Percentiles rank a stretch among this genome's conserved stretches.
Evolutionary conservation across 2,113 vertebrate genomes (phyloP).

Genomic region (Platichthys stellatus): DNA sequence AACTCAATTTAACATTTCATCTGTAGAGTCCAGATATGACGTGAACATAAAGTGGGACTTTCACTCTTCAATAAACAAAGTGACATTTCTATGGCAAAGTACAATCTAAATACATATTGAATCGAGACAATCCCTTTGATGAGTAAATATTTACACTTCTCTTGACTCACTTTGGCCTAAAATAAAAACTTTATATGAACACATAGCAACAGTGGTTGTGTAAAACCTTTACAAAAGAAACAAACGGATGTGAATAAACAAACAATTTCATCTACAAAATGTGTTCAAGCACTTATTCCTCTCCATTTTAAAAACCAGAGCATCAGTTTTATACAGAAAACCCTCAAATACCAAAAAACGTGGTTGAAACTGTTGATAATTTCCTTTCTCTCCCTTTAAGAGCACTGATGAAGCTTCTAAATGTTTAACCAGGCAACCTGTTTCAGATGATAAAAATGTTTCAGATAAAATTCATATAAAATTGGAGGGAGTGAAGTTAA

Average conservation of each 20-base stretch:
- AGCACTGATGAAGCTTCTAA: conserved; percentile 35
- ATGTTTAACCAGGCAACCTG: conserved; percentile 27
- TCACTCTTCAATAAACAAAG: conserved; percentile 65
- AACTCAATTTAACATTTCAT: background rate
- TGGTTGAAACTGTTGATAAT: conserved; percentile 21
- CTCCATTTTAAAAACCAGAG: conserved; percentile 45
- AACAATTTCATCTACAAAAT: conserved; percentile 55
- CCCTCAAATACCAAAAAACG: conserved; percentile 24
- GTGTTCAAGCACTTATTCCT: conserved; percentile 35
- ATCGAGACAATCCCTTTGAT: conserved; percentile 62
- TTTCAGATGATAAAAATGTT: conserved; percentile 43
- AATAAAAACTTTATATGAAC: conserved; percentile 66
- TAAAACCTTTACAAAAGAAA: conserved; percentile 57
- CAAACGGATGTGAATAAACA: conserved; percentile 27
- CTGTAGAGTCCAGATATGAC: conserved; percentile 56
- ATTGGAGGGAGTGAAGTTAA: conserved; percentile 88
- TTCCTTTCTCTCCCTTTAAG: conserved; percentile 18
- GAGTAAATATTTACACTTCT: conserved; percentile 69
- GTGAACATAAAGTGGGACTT: conserved; percentile 50
- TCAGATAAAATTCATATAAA: conserved; percentile 85
- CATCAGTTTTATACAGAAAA: conserved; percentile 45
- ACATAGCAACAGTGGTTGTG: conserved; percentile 70
- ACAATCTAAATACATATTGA: conserved; percentile 70
- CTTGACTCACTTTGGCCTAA: conserved; percentile 69
- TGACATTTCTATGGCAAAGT: conserved; percentile 72